Conservation (phyloP, 2,888 invertebrate species). For the Macrosiphum euphorbiae region DNA sequence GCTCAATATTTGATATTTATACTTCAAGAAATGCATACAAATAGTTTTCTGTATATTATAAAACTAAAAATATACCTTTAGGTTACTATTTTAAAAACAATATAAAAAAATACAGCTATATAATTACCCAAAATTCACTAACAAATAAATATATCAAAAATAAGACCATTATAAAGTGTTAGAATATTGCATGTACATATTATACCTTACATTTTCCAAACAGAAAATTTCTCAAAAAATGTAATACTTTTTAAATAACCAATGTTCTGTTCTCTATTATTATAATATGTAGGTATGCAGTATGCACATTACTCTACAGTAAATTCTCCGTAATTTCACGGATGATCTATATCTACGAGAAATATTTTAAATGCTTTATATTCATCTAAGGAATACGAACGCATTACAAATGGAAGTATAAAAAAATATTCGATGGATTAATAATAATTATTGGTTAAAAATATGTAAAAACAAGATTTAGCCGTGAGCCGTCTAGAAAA, state of each 20-base stretch:
- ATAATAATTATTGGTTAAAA: conserved; percentile 36
- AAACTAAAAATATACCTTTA: neutral
- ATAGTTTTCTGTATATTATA: neutral
- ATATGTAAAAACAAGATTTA: conserved; percentile 21
- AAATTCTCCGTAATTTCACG: neutral
- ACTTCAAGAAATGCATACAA: neutral
- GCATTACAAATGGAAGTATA: neutral
- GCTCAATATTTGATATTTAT: neutral
- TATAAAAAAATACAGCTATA: neutral
- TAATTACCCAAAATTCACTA: neutral
- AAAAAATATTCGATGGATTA: neutral
- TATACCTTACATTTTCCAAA: neutral
- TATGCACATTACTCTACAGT: neutral
- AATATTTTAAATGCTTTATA: neutral
- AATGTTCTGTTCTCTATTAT: neutral
- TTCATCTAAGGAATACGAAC: neutral
- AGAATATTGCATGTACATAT: neutral
- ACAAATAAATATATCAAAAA: neutral
- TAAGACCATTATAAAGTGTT: neutral
- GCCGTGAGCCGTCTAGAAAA: conserved; percentile 26
- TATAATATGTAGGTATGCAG: neutral
- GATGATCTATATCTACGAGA: neutral
- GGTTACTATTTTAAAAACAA: neutral
- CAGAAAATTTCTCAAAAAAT: neutral
- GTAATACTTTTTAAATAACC: neutral